Base-by-base conservation (phyloP, 1,140 invertebrate species). In the Stratiolaelaps scimitus region DNA sequence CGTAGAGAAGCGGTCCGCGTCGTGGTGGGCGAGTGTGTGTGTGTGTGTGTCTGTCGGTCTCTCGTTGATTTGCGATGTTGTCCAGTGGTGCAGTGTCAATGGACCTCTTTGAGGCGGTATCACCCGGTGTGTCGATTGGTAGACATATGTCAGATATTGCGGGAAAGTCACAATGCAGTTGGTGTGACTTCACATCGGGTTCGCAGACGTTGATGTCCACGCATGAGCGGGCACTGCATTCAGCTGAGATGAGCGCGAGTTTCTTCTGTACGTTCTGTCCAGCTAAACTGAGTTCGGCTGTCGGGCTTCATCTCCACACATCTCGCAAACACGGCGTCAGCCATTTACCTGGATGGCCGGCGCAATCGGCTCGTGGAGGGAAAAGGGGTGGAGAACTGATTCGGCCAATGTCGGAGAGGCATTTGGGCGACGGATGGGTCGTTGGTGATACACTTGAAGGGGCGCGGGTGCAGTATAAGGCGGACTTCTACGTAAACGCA, bases 221-320 rank as follows among this genome's bases (percentile, higher is more conserved):
- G n/a, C 53, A 60, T 23, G 53, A 60, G 53, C 26, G 53, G 2
- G 34, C 34, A 2, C 17, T 60, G 2, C 53, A 60, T 23, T 34
- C 53, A 23, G 53, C 53, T 15, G 53, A 60, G 26, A 60, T 60
- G 53, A 29, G 26, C 2, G 53, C 53, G 1, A 15, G 15, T 26
- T 60, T 60, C 23, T 60, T 60, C 53, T 60, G 53, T 34, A 17
- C 34, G 20, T 60, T 60, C 23, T 60, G 53, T 10, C 53, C 53
- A 5, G 53, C 53, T 15, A 60, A 60, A 26, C 34, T 60, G 15
- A 60, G 34, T 34, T 60, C 53, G 53, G 34, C 34, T 34, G 53
- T 60, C 2, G 53, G 53, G 4, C 26, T 60, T 19, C 53, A 60
- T 26, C 53, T 60, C 15, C 53, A 60, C 10, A 60, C 53, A 15